Conservation (phyloP, 2,888 invertebrate species). For the Matsumyia berberina region DNA sequence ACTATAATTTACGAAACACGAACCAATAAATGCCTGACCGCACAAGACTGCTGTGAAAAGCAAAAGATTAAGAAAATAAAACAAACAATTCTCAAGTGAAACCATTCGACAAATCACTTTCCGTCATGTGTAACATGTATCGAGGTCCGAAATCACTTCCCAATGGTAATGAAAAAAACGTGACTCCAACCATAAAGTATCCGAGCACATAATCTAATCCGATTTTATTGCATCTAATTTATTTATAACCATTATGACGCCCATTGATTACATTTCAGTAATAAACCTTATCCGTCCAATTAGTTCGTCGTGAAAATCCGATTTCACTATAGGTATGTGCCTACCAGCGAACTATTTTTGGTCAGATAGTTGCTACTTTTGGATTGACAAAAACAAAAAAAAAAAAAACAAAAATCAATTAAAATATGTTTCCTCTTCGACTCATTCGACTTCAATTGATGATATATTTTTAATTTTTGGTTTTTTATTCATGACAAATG, state of each 20-base stretch:
- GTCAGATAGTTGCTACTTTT: not conserved
- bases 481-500: not conserved
- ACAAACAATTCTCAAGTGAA: constrained; percentile 20
- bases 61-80: not conserved
- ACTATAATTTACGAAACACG: constrained; percentile 21
- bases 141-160: constrained; percentile 43
- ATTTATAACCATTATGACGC: constrained; percentile 43
- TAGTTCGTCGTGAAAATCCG: not conserved
- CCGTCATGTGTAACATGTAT: constrained; percentile 28
- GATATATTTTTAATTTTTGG: not conserved
- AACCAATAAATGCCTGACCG: constrained; percentile 8
- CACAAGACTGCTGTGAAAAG: not conserved
- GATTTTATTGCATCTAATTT: constrained; percentile 32
- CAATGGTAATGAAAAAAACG: constrained; percentile 12
- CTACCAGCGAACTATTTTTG: not conserved
- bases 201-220: constrained; percentile 37
- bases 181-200: constrained; percentile 17
- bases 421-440: not conserved
- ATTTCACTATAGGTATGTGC: too few relatives aligned
- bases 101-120: constrained; percentile 21
- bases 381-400: not conserved
- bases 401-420: not conserved
- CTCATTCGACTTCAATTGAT: constrained; percentile 2
- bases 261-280: constrained; percentile 27
- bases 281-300: constrained; percentile 17